Percentiles rank a stretch among this genome's conserved stretches.
phyloP scores from a whole-genome alignment of 1,140 invertebrate species.

The Pemphigus obesinymphae region DNA sequence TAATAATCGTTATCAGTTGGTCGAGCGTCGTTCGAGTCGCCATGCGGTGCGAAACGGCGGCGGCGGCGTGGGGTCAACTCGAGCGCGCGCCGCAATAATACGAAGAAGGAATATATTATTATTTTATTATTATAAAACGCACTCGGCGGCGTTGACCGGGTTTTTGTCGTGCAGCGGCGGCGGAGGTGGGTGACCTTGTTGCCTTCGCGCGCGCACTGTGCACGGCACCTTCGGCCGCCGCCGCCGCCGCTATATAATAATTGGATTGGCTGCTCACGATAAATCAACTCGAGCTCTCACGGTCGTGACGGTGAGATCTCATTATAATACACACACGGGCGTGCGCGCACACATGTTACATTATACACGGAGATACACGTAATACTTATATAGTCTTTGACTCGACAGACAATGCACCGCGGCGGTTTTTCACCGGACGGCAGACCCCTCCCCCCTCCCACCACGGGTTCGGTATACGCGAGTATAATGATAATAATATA shows the following conservation, averaged over 20 bases:
- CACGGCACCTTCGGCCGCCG: not conserved
- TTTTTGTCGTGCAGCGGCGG: conserved; percentile 28
- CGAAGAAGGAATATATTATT: not conserved
- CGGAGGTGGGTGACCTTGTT: conserved; percentile 39
- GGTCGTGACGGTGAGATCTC: conserved; percentile 35
- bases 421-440: not conserved
- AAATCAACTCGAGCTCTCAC: conserved; percentile 28
- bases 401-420: not conserved
- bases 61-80: conserved; percentile 17
- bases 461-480: no score
- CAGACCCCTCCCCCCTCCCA: not conserved
- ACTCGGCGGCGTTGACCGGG: conserved; percentile 24
- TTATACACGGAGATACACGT: not conserved
- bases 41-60: not conserved
- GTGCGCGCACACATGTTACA: not conserved
- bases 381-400: not conserved
- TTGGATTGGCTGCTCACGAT: conserved; percentile 39
- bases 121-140: no score
- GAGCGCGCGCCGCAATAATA: not conserved
- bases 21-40: no score
- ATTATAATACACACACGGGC: conserved; percentile 3
- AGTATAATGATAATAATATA: no score
- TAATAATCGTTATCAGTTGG: not conserved
- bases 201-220: not conserved
- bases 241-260: conserved; percentile 11